A percentile compares a stretch with the other conserved stretches of the same genome.
Conservation (phyloP, 2,113 vertebrate species). For the Corvus moneduloides region DNA sequence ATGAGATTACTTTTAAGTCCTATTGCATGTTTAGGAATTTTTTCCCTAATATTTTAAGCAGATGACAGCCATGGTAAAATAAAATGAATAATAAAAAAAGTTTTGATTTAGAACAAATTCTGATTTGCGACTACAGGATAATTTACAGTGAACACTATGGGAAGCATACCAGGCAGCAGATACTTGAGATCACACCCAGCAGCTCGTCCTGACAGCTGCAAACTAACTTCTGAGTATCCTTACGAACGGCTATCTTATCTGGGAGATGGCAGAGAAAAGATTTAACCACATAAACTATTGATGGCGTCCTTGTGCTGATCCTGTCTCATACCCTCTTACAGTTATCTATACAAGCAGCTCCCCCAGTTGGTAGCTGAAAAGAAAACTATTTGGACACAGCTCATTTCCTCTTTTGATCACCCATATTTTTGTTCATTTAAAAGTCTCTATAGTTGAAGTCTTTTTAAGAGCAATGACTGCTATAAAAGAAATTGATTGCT, state of each 20-base stretch:
- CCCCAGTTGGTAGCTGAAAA: neutral
- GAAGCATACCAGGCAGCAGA: neutral
- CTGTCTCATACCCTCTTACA: neutral
- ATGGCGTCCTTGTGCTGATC: neutral
- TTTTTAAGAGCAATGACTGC: neutral
- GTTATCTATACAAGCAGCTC: neutral
- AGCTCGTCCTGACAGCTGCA: neutral
- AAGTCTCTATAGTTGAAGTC: neutral
- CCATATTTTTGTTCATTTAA: neutral
- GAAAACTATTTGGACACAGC: neutral
- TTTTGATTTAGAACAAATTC: neutral
- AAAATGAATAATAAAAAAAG: neutral
- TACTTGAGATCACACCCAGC: neutral
- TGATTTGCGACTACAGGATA: neutral
- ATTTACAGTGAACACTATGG: neutral
- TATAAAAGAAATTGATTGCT: neutral
- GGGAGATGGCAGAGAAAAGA: neutral
- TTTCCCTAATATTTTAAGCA: neutral
- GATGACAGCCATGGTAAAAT: neutral
- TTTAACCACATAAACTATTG: neutral
- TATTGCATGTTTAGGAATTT: neutral
- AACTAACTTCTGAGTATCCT: neutral
- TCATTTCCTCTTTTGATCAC: neutral
- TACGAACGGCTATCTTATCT: neutral
- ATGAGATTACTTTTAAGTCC: neutral